Evolutionary conservation across 1,140 invertebrate genomes (phyloP), one percentile per base, ranked within the genome.

Genomic region (Meloidogyne hapla): DNA sequence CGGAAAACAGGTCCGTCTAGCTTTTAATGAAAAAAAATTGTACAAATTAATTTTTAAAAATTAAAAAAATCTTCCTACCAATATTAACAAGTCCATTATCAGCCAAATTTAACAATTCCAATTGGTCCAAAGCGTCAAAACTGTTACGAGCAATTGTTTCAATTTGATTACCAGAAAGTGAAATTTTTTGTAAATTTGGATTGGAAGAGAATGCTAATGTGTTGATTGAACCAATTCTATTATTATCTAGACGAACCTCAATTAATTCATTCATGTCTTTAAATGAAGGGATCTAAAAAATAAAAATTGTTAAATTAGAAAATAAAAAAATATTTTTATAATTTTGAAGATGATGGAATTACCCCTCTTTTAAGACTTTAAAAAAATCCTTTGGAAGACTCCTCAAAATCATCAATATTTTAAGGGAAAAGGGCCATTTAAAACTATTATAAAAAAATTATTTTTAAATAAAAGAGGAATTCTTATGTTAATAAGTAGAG

Each of bases 141-240:
- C 75, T 74, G 72, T 86, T 86, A 12, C 86, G 66, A 12, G 84
- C 71, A 61, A 86, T 81, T 21, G 76, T 66, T 25, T 69, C 66
- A 62, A 86, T 86, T 67, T 81, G 71, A 76, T 86, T 86, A 62
- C 83, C 74, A 67, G 85, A 69, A 71, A 85, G 61, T 67, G 71
- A 77, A 73, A 86, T 86, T 18, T 79, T 45, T 28, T 78, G 68
- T 26, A 86, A 72, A 33, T 81, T 79, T 9, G 85, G 83, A 75
- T 82, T 86, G 18, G 69, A 72, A 38, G 75, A 82, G 74, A 86
- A 86, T 3, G 85, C 75, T 67, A 87, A 70, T n/a, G 85, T 86
- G 0, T 85, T 82, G 25, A 86, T 79, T 48, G 68, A 66, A 12
- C 33, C 15, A 38, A 86, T 83, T n/a, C 69, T 28, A 69, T 86